phyloP scores from a whole-genome alignment of 2,888 invertebrate species.

The Leptogaster cylindrica region DNA sequence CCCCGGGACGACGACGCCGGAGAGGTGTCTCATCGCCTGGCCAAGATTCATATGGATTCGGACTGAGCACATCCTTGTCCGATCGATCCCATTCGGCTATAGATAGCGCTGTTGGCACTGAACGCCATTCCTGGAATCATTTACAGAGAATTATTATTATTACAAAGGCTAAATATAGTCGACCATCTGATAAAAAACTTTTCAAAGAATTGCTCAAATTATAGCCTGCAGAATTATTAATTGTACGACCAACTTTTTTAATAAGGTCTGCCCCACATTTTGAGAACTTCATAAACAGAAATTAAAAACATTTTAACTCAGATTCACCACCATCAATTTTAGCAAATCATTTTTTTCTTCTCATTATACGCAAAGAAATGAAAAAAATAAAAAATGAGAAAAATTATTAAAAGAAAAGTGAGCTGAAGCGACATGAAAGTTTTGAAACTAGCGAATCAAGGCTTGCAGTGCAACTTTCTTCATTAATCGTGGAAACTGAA shows the following conservation, averaged over 20 bases:
- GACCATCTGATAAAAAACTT: too few relatives aligned
- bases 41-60: conserved; percentile 46
- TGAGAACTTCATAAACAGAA: too few relatives aligned
- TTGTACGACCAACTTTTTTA: too few relatives aligned
- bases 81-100: conserved; percentile 49
- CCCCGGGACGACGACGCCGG: conserved; percentile 59
- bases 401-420: background rate
- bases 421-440: background rate
- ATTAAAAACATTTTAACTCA: too few relatives aligned
- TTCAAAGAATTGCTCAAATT: too few relatives aligned
- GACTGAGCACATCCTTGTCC: conserved; percentile 45
- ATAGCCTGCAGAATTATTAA: too few relatives aligned
- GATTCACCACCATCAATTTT: too few relatives aligned
- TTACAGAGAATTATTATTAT: background rate
- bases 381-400: background rate
- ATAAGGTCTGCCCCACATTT: too few relatives aligned
- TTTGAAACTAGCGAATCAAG: background rate
- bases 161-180: background rate
- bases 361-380: too few relatives aligned
- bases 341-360: too few relatives aligned
- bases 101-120: conserved; percentile 57
- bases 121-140: conserved; percentile 65
- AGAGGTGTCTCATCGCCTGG: conserved; percentile 58
- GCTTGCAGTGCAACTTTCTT: background rate
- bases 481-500: conserved; percentile 3